These are phyloP conservation scores for Drosophila auraria DNA, from an alignment of 1,140 invertebrate species.

Conservation along the genomic window DNA sequence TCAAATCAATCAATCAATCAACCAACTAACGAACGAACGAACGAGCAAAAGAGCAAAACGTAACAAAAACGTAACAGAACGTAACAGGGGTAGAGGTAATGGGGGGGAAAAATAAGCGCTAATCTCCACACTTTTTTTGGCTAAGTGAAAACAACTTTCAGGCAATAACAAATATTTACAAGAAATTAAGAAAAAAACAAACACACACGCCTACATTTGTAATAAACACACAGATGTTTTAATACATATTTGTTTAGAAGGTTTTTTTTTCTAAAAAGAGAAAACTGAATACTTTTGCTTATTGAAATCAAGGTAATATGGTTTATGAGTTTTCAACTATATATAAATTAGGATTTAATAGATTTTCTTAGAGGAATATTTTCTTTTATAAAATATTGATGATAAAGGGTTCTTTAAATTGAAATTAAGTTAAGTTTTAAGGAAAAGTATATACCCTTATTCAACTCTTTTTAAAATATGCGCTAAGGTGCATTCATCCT, in stretches of 20 bases:
- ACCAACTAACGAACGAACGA: slow-evolving; percentile 63
- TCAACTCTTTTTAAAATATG: too few species aligned
- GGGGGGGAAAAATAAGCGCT: slow-evolving; percentile 48
- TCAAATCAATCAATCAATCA: slow-evolving; percentile 37
- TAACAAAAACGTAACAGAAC: slow-evolving; percentile 51
- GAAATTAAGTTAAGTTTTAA: too few species aligned
- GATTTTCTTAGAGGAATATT: too few species aligned
- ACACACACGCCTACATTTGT: not conserved
- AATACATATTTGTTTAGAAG: not conserved
- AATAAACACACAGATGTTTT: not conserved
- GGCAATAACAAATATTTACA: slow-evolving; percentile 46
- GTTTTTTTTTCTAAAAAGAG: not conserved
- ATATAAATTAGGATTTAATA: too few species aligned
- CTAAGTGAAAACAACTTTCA: slow-evolving; percentile 31
- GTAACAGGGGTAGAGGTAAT: slow-evolving; percentile 30
- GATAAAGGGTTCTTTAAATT: too few species aligned
- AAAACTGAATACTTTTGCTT: not conserved
- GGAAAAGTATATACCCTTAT: too few species aligned
- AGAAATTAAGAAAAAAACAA: slow-evolving; percentile 15
- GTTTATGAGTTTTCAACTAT: not conserved
- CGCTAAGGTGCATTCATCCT: too few species aligned
- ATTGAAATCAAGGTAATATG: too few species aligned
- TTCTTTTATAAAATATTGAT: too few species aligned
- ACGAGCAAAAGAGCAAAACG: slow-evolving; percentile 59
- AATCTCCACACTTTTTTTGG: slow-evolving; percentile 23